A percentile compares a stretch with the other conserved stretches of the same genome.
Conservation (phyloP, 2,113 vertebrate species). For the Xenopus laevis region DNA sequence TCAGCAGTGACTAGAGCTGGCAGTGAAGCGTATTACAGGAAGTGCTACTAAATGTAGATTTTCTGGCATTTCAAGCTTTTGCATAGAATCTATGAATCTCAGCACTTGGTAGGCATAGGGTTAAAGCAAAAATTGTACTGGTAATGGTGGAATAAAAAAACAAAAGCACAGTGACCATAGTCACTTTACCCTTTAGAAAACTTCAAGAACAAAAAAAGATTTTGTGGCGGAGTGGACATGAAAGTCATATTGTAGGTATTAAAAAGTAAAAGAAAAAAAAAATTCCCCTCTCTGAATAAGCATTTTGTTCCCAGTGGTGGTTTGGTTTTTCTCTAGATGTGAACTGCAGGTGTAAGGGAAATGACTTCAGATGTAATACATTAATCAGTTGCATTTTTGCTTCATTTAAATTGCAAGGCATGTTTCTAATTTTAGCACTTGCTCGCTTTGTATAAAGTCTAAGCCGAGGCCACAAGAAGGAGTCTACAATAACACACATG, state of each 20-base stretch:
- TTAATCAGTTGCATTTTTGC: conserved; percentile 52
- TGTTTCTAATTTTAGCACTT: conserved; percentile 39
- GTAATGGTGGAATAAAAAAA: too few species aligned
- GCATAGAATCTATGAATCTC: too few species aligned
- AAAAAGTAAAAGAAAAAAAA: conserved; percentile 47
- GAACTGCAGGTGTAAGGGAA: conserved; percentile 58
- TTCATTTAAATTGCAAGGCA: conserved; percentile 40
- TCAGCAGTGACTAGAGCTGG: too few species aligned
- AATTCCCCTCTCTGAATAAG: conserved; percentile 53
- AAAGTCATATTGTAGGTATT: conserved; percentile 34
- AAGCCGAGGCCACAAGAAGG: conserved; percentile 27
- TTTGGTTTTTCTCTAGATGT: conserved; percentile 54
- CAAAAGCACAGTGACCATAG: too few species aligned
- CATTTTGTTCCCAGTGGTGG: conserved; percentile 51
- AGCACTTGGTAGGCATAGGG: too few species aligned
- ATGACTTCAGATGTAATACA: conserved; percentile 59
- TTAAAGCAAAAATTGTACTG: too few species aligned
- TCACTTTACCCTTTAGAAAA: too few species aligned
- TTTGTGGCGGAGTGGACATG: conserved; percentile 34
- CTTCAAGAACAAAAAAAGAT: conserved; percentile 25
- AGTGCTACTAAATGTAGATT: too few species aligned
- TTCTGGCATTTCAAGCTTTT: too few species aligned
- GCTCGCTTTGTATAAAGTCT: conserved; percentile 35
- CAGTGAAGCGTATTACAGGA: too few species aligned
- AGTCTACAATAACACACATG: conserved; percentile 40